phyloP scores from a whole-genome alignment of 2,888 invertebrate species.

The Drymonia ruficornis region DNA sequence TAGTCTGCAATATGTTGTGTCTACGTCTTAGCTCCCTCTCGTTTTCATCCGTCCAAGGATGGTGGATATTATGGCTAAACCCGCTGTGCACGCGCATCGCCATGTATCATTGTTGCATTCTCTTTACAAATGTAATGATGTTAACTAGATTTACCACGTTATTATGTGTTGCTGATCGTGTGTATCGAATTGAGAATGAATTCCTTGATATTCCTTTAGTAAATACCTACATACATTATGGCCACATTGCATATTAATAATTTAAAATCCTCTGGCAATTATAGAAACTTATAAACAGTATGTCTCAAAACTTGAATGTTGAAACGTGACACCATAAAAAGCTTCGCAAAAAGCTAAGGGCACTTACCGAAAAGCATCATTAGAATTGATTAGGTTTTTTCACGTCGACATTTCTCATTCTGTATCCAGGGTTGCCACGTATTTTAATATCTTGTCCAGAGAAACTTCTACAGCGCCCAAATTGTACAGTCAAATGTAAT shows the following conservation, averaged over 20 bases:
- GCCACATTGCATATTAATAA: no score
- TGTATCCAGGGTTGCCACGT: neutral
- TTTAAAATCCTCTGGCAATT: no score
- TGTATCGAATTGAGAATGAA: no score
- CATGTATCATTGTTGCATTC: slow-evolving; percentile 13
- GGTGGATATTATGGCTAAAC: slow-evolving; percentile 24
- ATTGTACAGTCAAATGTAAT: no score
- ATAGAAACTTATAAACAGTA: neutral
- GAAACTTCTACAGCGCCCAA: no score
- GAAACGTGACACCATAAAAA: slow-evolving; percentile 43
- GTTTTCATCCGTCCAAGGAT: no score
- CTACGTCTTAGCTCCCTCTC: no score
- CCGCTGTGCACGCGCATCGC: slow-evolving; percentile 39
- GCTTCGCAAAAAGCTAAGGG: slow-evolving; percentile 62
- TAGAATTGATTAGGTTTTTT: slow-evolving; percentile 69
- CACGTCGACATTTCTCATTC: slow-evolving; percentile 26
- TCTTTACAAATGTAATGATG: slow-evolving; percentile 5
- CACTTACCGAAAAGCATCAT: slow-evolving; percentile 61
- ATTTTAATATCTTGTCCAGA: neutral
- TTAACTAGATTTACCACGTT: slow-evolving; percentile 5
- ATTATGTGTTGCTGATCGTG: no score
- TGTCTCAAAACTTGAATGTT: slow-evolving; percentile 40
- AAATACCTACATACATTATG: no score
- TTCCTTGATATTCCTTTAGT: no score
- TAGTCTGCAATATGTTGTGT: neutral